Conservation (phyloP, 2,797 vertebrate species). For the Gadopsis bispinosus region DNA sequence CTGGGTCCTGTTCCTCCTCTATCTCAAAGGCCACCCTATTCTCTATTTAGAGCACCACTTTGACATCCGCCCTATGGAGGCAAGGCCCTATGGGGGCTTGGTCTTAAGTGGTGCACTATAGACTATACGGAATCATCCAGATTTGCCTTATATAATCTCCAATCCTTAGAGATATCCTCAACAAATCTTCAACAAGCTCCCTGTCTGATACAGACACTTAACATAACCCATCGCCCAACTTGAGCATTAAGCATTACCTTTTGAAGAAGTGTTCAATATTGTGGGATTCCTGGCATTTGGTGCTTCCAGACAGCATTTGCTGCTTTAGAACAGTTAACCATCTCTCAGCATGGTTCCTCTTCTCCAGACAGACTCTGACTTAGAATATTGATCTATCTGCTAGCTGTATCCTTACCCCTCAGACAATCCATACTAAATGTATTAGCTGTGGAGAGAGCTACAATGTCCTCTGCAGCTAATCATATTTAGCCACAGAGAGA, state of each 20-base stretch:
- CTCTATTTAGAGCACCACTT: slow-evolving; percentile 79
- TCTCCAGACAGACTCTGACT: slow-evolving; percentile 81
- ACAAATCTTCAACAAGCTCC: slow-evolving; percentile 80
- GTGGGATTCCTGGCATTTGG: slow-evolving; percentile 78
- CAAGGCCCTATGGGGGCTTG: slow-evolving; percentile 55
- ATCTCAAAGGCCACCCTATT: slow-evolving; percentile 77
- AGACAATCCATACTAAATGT: slow-evolving; percentile 86
- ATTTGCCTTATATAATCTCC: slow-evolving; percentile 78
- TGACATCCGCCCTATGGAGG: slow-evolving; percentile 72
- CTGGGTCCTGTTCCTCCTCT: slow-evolving; percentile 59
- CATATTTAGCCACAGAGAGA: slow-evolving; percentile 80
- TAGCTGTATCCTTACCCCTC: slow-evolving; percentile 80
- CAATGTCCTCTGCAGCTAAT: slow-evolving; percentile 85
- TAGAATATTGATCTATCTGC: slow-evolving; percentile 79
- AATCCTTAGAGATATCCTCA: slow-evolving; percentile 69
- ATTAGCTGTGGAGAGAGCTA: slow-evolving; percentile 84
- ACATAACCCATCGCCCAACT: slow-evolving; percentile 63
- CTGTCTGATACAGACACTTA: slow-evolving; percentile 65
- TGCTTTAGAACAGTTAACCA: slow-evolving; percentile 77
- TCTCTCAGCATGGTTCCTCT: slow-evolving; percentile 82
- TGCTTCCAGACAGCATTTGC: slow-evolving; percentile 75
- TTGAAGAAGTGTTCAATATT: slow-evolving; percentile 78
- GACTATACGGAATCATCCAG: slow-evolving; percentile 69
- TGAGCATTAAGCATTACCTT: slow-evolving; percentile 75
- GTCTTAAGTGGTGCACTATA: slow-evolving; percentile 70